Base-by-base conservation (phyloP, 2,113 vertebrate genomes). In the Tylochromis polylepis region DNA sequence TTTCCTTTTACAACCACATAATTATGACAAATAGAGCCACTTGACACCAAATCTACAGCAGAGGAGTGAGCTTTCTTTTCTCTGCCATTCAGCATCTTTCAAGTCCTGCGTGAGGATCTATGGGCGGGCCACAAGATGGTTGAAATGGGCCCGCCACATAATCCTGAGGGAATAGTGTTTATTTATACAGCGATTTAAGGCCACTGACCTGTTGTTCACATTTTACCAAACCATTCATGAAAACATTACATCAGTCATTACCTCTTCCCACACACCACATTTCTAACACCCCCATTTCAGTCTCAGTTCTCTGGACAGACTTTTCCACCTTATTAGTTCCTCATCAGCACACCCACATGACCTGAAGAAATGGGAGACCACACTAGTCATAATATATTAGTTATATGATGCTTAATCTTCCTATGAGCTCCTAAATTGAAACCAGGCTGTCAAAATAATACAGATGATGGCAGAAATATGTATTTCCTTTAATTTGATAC, bases 1-100 rank as follows among this genome's bases (percentile, higher is more conserved):
- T 95, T 95, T 96, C 95, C 94, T 94, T 93, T 95, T 94, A 96
- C 95, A 96, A 95, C 95, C 96, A 95, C 95, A 95, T 96, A 96
- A 97, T 97, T 96, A 96, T 96, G 96, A 96, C 93, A 95, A 96
- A 97, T 96, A 96, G 94, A 95, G 95, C 91, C 92, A 94, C 95
- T 96, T 95, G 95, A 96, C 95, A 95, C 92, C 93, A 91, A 93
- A 94, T 95, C 94, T 90, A 87, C 83, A 87, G 92, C 79, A 78
- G 75, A 92, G 85, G 93, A 87, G 88, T 22, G 78, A 59, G 90
- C 87, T 88, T 91, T 88, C 86, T 79, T 89, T 87, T 90, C 88
- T 90, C 82, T 82, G 79, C 78, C 82, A 89, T 89, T 93, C 88
- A 86, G 60, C 51, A 58, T 91, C 80, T 77, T 81, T 90, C 46